Conservation (phyloP, 1,140 invertebrate species). For the Uloborus diversus region DNA sequence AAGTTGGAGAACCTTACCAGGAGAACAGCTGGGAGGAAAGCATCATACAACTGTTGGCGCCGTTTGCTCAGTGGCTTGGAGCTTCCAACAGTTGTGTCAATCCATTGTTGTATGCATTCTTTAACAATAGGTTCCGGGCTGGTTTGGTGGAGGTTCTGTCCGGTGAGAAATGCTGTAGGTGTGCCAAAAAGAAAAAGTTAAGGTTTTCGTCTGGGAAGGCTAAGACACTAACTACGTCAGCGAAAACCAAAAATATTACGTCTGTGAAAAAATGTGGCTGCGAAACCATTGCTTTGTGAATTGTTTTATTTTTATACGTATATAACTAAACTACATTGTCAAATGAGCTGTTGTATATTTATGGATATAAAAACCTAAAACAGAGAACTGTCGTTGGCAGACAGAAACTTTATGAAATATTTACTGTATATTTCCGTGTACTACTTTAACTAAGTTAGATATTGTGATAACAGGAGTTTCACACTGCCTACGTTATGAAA, state of each 20-base stretch:
- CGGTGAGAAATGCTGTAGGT: constrained; percentile 2
- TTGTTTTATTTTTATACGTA: too few species aligned
- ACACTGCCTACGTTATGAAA: too few species aligned
- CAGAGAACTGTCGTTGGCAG: too few species aligned
- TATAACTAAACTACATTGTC: too few species aligned
- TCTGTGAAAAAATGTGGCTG: neutral
- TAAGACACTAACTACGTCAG: neutral
- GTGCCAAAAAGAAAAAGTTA: neutral
- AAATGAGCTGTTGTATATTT: too few species aligned
- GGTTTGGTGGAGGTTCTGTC: constrained; percentile 59
- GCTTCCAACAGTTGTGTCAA: constrained; percentile 68
- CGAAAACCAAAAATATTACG: neutral
- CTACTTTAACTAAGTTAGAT: too few species aligned
- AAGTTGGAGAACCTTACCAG: constrained; percentile 70
- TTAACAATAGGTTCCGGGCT: constrained; percentile 69
- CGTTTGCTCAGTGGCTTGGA: constrained; percentile 70
- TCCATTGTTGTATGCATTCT: constrained; percentile 69
- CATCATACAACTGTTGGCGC: constrained; percentile 54
- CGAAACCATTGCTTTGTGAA: neutral
- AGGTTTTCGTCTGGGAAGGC: neutral
- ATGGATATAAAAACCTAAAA: too few species aligned
- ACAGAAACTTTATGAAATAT: too few species aligned
- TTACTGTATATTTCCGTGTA: too few species aligned
- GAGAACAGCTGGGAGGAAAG: constrained; percentile 57
- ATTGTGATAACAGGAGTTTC: too few species aligned